Base-by-base conservation (phyloP, 2,888 invertebrate genomes). In the Caenorhabditis panamensis region DNA sequence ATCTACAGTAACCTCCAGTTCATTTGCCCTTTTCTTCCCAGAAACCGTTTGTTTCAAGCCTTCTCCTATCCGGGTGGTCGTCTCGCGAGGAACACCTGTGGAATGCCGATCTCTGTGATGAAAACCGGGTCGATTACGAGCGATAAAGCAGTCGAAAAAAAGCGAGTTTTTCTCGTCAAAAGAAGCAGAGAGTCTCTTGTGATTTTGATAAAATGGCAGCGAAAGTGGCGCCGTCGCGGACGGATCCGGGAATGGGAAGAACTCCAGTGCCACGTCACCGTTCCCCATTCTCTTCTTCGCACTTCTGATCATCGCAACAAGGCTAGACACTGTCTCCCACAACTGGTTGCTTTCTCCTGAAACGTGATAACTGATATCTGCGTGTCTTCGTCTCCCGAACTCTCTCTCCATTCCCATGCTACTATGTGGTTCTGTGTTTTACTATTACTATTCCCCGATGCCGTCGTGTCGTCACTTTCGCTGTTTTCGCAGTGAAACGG, bases 121-220 rank as follows among this genome's bases (percentile, higher is more conserved):
- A 58, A 37, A 58, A 58, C 58, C 58, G 58, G 58, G 36, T 56
- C 56, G 56, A 56, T 56, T 58, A 58, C 58, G 58, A 36, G 36
- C 20, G 22, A 11, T 9, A 36, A 36, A 36, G 37, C 8, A 6
- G 41, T 41, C 36, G 20, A 20, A 58, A 58, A 58, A 58, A 58
- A 58, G 4, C 58, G 37, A 58, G 58, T 58, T 58, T 58, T 58
- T n/a, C 26, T 24, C 26, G 53, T 11, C 53, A 18, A 24, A 36
- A 26, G 28, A 28, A 9, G 41, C 26, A 53, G 13, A 16, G 28
- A 28, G 28, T 54, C 54, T 1, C 41, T 28, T n/a, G 54, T 53
- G 54, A 54, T 49, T n/a, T n/a, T n/a, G n/a, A n/a, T 6, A 31
- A 31, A 20, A 26, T 54, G 54, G 54, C 54, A 54, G 28, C n/a